Evolutionary conservation across 2,888 invertebrate species (phyloP).

Genomic region (Willowsia nigromaculata): DNA sequence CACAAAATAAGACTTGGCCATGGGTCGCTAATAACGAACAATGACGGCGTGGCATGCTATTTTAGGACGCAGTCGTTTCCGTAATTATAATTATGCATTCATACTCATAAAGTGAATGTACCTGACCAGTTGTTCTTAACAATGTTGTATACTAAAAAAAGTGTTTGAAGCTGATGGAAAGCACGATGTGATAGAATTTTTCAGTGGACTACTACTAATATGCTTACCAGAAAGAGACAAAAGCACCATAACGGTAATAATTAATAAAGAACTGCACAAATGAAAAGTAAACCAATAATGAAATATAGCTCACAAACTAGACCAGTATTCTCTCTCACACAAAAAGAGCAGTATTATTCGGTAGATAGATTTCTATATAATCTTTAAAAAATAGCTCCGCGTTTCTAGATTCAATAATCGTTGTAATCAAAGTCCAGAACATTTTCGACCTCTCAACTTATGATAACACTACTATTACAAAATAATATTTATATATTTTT

Average conservation of each 20-base stretch:
- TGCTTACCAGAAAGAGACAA: slow-evolving; percentile 3
- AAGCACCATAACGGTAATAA: not conserved
- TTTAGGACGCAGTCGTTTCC: not conserved
- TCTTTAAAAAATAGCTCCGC: too few species aligned
- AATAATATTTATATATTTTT: too few species aligned
- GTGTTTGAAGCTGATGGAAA: not conserved
- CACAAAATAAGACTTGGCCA: not conserved
- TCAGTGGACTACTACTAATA: not conserved
- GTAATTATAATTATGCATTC: not conserved
- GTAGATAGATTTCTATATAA: not conserved
- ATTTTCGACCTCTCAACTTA: too few species aligned
- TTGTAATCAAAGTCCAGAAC: too few species aligned
- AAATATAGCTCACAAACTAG: not conserved
- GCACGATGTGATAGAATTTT: slow-evolving; percentile 7
- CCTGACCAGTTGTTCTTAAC: not conserved
- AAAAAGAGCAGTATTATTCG: not conserved
- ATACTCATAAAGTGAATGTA: not conserved
- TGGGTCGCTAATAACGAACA: not conserved
- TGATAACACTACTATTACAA: too few species aligned
- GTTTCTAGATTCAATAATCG: too few species aligned
- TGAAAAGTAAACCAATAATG: not conserved
- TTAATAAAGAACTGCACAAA: not conserved
- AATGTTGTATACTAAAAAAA: not conserved
- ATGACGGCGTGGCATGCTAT: not conserved
- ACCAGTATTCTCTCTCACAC: not conserved